Evolutionary conservation across 2,888 invertebrate species (phyloP).

Genomic region (Pseudoips prasinana): DNA sequence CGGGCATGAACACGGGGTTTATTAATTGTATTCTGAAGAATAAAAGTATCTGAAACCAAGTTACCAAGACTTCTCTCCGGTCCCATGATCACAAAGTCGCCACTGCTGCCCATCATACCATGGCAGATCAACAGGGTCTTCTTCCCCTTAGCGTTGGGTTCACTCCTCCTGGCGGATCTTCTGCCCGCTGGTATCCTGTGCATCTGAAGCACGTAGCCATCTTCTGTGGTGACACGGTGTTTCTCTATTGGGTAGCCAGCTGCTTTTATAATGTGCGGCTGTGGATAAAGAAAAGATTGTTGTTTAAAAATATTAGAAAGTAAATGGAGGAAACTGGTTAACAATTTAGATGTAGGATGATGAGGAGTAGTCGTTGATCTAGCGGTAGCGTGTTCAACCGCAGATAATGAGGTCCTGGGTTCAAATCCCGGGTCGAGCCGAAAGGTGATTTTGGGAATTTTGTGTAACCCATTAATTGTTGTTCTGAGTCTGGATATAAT

Average conservation of each 20-base stretch:
- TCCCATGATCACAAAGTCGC: slow-evolving; percentile 87
- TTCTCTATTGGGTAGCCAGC: slow-evolving; percentile 77
- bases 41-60: slow-evolving; percentile 1
- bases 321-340: too few relatives aligned
- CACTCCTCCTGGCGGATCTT: slow-evolving; percentile 47
- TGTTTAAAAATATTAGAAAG: neutral
- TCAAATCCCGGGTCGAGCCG: too few relatives aligned
- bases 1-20: too few relatives aligned
- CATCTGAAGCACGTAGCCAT: slow-evolving; percentile 83
- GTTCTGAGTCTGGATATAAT: too few relatives aligned
- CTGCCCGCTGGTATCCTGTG: slow-evolving; percentile 82
- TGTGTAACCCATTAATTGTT: too few relatives aligned
- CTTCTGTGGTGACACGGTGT: slow-evolving; percentile 75
- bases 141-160: slow-evolving; percentile 51
- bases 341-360: too few relatives aligned
- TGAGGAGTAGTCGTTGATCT: too few relatives aligned
- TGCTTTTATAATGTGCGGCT: slow-evolving; percentile 71
- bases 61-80: slow-evolving; percentile 84
- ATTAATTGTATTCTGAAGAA: too few relatives aligned
- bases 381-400: too few relatives aligned
- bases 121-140: slow-evolving; percentile 77
- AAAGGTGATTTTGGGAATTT: too few relatives aligned
- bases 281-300: slow-evolving; percentile 20
- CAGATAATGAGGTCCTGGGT: too few relatives aligned
- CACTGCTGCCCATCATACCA: slow-evolving; percentile 85